These are phyloP conservation scores for Cotesia typhae DNA, from an alignment of 1,140 invertebrate genomes.

Conservation along the genomic window DNA sequence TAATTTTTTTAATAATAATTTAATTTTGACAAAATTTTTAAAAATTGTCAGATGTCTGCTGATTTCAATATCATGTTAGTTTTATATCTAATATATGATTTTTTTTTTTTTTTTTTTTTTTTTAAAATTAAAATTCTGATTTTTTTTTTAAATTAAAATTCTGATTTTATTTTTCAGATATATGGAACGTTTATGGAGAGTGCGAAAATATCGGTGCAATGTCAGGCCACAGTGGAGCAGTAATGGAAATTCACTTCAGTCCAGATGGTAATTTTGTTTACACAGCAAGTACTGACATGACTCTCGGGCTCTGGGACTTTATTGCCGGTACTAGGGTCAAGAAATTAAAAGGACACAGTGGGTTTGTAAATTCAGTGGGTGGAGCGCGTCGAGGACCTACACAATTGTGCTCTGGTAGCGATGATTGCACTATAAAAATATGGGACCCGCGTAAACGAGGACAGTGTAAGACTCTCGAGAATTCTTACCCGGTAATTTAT, in stretches of 20 bases:
- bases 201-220: constrained; percentile 96
- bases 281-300: constrained; percentile 94
- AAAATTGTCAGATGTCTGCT: too few species aligned
- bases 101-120: too few species aligned
- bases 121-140: too few species aligned
- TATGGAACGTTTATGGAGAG: constrained; percentile 98
- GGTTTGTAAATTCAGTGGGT: constrained; percentile 86
- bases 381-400: constrained; percentile 87
- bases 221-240: constrained; percentile 93
- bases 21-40: too few species aligned
- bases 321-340: constrained; percentile 86
- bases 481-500: constrained; percentile 72
- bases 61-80: too few species aligned
- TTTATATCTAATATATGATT: too few species aligned
- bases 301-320: constrained; percentile 95
- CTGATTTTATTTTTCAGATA: constrained; percentile 71
- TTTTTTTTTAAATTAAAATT: not conserved
- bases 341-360: constrained; percentile 90
- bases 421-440: constrained; percentile 92
- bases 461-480: constrained; percentile 81
- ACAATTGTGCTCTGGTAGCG: constrained; percentile 90
- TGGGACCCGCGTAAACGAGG: constrained; percentile 90
- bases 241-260: constrained; percentile 96
- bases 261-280: constrained; percentile 91
- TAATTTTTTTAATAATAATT: too few species aligned